Conservation (phyloP, 2,113 vertebrate genomes). For the Psittacus erithacus region DNA sequence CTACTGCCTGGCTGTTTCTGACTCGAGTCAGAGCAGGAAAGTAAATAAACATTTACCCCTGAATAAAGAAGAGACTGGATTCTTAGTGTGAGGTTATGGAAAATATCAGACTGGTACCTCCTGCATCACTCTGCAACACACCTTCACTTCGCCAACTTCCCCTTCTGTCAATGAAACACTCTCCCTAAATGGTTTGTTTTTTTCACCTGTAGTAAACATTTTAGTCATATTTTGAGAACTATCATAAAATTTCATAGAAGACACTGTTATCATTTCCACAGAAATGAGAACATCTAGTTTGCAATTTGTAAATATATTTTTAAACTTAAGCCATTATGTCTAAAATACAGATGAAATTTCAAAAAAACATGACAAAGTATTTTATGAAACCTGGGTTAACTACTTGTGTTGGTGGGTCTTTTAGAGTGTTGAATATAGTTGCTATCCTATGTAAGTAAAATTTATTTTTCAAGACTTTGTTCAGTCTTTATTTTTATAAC, state of each 20-base stretch:
- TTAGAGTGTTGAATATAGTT: not conserved
- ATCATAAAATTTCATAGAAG: not conserved
- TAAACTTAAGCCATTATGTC: not conserved
- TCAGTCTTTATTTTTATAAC: not conserved
- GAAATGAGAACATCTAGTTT: not conserved
- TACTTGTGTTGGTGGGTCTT: not conserved
- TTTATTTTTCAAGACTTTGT: not conserved
- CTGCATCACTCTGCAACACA: not conserved
- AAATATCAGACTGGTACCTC: not conserved
- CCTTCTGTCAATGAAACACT: not conserved
- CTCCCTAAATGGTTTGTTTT: fast-evolving
- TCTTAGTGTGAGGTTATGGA: not conserved
- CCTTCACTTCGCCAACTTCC: not conserved
- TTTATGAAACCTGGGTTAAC: not conserved
- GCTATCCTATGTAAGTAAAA: not conserved
- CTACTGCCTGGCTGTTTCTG: not conserved
- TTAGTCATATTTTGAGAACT: not conserved
- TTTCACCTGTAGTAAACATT: not conserved
- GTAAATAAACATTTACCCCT: not conserved
- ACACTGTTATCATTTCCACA: not conserved
- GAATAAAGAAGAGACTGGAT: not conserved
- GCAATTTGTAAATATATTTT: not conserved
- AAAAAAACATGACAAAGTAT: not conserved
- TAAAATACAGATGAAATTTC: not conserved
- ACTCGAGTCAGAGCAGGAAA: not conserved